phyloP scores from a whole-genome alignment of 2,888 invertebrate genomes.

The Drosophila hamatofila region DNA sequence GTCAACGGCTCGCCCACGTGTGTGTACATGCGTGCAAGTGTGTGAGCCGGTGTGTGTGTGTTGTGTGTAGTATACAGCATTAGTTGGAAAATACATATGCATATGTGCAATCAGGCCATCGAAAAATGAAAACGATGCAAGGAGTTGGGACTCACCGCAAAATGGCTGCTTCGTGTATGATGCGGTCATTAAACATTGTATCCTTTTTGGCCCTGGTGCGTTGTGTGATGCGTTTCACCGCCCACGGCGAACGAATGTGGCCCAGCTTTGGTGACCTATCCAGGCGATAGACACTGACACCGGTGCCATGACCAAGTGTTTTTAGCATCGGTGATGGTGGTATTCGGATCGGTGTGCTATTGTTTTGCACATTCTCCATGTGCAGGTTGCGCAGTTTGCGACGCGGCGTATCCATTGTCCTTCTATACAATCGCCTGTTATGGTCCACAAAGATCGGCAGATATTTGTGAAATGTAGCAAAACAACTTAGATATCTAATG shows the following conservation, averaged over 20 bases:
- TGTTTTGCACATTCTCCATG: slow-evolving; percentile 70
- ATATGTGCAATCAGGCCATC: slow-evolving; percentile 18
- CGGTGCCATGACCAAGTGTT: slow-evolving; percentile 91
- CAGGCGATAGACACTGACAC: slow-evolving; percentile 91
- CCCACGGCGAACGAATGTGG: slow-evolving; percentile 93
- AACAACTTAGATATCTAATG: slow-evolving; percentile 24
- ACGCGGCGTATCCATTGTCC: slow-evolving; percentile 77
- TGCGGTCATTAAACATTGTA: slow-evolving; percentile 86
- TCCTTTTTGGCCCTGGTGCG: slow-evolving; percentile 75
- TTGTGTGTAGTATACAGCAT: slow-evolving; percentile 22
- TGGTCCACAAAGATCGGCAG: not conserved
- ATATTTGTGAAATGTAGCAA: slow-evolving; percentile 4
- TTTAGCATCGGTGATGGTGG: slow-evolving; percentile 91
- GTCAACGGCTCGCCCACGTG: slow-evolving; percentile 40
- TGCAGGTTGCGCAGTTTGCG: slow-evolving; percentile 72
- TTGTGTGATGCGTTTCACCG: slow-evolving; percentile 90
- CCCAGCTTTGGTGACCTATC: slow-evolving; percentile 90
- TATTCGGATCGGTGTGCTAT: slow-evolving; percentile 85
- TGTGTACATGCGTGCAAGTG: slow-evolving; percentile 33
- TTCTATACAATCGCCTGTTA: not conserved
- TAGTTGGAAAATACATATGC: slow-evolving; percentile 32
- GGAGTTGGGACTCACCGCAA: slow-evolving; percentile 85
- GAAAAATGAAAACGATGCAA: slow-evolving; percentile 1
- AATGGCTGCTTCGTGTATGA: slow-evolving; percentile 90
- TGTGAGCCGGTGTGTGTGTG: not conserved